Evolutionary conservation across 2,797 vertebrate species (phyloP).

Genomic region (Tapirus indicus): DNA sequence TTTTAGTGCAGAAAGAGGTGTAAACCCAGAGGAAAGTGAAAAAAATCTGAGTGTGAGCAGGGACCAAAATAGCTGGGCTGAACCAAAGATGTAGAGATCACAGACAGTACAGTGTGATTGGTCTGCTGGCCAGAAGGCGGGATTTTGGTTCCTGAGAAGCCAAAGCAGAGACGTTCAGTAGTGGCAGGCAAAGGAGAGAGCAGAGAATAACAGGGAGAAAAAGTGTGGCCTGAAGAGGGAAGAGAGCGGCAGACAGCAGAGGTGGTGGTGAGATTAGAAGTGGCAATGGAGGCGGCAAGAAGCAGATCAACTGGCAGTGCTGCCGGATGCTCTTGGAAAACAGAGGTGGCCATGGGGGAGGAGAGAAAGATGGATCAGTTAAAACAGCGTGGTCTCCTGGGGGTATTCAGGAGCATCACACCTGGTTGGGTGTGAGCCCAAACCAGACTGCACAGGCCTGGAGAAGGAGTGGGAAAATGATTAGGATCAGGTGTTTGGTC

Average conservation of each 20-base stretch:
- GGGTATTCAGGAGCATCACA: neutral
- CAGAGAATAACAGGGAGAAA: neutral
- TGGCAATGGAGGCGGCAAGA: slow-evolving; percentile 8
- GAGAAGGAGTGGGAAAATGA: neutral
- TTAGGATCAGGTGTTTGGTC: neutral
- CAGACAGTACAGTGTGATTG: neutral
- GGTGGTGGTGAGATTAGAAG: slow-evolving; percentile 61
- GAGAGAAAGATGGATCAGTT: neutral
- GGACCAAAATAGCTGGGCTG: slow-evolving; percentile 73
- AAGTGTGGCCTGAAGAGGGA: slow-evolving; percentile 35
- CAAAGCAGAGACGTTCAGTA: slow-evolving; percentile 32
- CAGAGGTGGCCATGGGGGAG: neutral
- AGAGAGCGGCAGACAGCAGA: slow-evolving; percentile 69
- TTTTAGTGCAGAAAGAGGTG: slow-evolving; percentile 72
- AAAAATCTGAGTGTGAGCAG: slow-evolving; percentile 46
- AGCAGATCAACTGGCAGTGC: neutral
- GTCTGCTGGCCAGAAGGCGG: slow-evolving; percentile 39
- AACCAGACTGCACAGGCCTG: neutral
- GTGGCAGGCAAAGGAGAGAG: slow-evolving; percentile 68
- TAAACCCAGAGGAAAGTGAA: slow-evolving; percentile 75
- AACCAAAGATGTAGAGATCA: neutral
- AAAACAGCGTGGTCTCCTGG: neutral
- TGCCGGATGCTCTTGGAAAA: neutral
- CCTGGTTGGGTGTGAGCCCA: neutral
- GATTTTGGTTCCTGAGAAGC: slow-evolving; percentile 3